Evolutionary conservation across 2,797 vertebrate species (phyloP).

Genomic region (Numenius phaeopus): DNA sequence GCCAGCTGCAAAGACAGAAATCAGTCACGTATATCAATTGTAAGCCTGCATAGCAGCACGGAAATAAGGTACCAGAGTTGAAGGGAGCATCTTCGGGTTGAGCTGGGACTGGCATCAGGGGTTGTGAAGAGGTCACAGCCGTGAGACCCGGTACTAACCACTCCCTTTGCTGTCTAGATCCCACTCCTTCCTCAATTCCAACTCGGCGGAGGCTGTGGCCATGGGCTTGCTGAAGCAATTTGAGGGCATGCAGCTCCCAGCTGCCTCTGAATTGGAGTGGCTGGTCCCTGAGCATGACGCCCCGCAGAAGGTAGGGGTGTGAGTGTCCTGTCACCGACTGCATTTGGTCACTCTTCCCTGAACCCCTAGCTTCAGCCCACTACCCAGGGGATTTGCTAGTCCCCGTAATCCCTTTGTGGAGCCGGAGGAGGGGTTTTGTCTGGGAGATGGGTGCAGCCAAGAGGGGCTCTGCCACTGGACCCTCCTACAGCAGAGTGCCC

Average conservation of each 20-base stretch:
- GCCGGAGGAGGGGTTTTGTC: not conserved
- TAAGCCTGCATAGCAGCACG: not conserved
- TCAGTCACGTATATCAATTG: accelerated
- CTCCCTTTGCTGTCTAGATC: constrained; percentile 76
- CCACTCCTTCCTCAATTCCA: constrained; percentile 90
- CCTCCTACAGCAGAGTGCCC: not conserved
- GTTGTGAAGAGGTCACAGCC: not conserved
- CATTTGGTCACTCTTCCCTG: not conserved
- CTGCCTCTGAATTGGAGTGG: constrained; percentile 97
- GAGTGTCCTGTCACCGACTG: not conserved
- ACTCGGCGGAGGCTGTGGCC: constrained; percentile 95
- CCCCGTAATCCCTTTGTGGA: not conserved
- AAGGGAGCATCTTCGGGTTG: not conserved
- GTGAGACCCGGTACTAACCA: not conserved
- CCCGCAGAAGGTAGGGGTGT: constrained; percentile 91
- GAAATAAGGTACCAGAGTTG: not conserved
- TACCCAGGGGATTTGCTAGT: not conserved
- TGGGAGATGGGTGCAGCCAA: not conserved
- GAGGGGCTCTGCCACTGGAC: not conserved
- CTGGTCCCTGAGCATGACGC: constrained; percentile 95
- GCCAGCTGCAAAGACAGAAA: not conserved
- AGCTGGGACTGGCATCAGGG: not conserved
- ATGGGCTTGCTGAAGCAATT: constrained; percentile 98
- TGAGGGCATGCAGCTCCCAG: constrained; percentile 97
- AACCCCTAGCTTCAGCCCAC: not conserved